Evolutionary conservation across 2,888 invertebrate species (phyloP), one percentile per base, ranked within the genome.

Genomic region (Caenorhabditis doughertyi): DNA sequence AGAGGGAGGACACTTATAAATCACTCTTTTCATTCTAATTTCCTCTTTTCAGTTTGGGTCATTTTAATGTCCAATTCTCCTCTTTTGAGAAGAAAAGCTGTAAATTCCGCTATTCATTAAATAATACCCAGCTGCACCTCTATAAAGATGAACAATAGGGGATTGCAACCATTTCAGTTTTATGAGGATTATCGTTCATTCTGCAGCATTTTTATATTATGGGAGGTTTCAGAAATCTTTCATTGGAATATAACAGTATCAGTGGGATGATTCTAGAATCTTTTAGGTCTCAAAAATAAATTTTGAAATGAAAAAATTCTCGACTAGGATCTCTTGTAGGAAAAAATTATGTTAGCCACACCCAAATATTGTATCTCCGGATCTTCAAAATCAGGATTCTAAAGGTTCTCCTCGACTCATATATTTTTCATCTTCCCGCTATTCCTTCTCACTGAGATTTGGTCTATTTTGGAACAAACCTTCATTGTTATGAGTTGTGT

Each of bases 401-500:
- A 35, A 32, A n/a, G n/a, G n/a, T n/a, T n/a, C n/a, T n/a, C n/a
- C n/a, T n/a, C n/a, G 16, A 25, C 42, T 60, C 60, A 60, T 60
- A 8, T 27, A 60, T 60, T 51, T 51, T 65, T 49, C 65, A 51
- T 68, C 62, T 51, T 32, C 47, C 67, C 56, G 44, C 56, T 25
- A 2, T 21, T 32, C 25, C 11, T 44, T 27, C 53, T 74, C 39
- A 62, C 35, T 32, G 47, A 39, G 47, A 53, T 72, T 62, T 64
- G 8, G 25, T 58, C 56, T 51, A 42, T 68, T 49, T 56, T 70
- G 51, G 53, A 51, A 18, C 53, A 49, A 77, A 51, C 68, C 49
- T 77, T 77, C 77, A 76, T 76, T 76, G 76, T 76, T 67, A 65
- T 76, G 76, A 67, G 76, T 56, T 76, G 76, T 60, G 76, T 56